Conservation (phyloP, 2,888 invertebrate genomes). For the Ornithoptera alexandrae region DNA sequence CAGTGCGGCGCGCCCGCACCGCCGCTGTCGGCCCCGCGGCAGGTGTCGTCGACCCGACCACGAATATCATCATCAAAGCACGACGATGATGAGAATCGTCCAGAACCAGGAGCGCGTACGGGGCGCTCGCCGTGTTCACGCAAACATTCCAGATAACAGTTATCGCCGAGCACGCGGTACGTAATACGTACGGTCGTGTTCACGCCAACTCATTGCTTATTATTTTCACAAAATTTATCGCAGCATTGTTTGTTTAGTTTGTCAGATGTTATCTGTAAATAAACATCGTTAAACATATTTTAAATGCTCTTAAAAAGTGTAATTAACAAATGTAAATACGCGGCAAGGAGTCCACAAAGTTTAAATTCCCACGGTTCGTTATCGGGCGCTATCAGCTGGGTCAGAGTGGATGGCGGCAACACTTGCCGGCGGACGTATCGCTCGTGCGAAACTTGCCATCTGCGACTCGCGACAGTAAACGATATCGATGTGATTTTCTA, state of each 20-base stretch:
- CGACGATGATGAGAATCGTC: not conserved
- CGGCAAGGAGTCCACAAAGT: not conserved
- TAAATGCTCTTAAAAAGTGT: slow-evolving; percentile 2
- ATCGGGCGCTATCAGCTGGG: slow-evolving; percentile 27
- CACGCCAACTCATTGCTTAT: not conserved
- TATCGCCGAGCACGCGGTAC: not conserved
- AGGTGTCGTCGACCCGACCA: slow-evolving; percentile 40
- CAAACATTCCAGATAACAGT: slow-evolving; percentile 3
- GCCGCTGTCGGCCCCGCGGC: slow-evolving; percentile 33
- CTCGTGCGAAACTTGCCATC: not conserved
- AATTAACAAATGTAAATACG: slow-evolving; percentile 12
- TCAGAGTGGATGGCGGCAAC: slow-evolving; percentile 38
- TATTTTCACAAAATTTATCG: not conserved
- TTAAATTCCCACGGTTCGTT: slow-evolving; percentile 25
- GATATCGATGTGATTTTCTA: not conserved
- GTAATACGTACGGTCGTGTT: not conserved
- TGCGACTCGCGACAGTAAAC: not conserved
- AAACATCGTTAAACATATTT: slow-evolving; percentile 13
- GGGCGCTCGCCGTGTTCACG: not conserved
- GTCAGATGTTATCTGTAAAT: slow-evolving; percentile 5
- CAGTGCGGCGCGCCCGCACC: slow-evolving; percentile 44
- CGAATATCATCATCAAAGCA: slow-evolving; percentile 38
- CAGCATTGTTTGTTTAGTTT: not conserved
- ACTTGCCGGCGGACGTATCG: slow-evolving; percentile 8
- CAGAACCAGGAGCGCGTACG: not conserved